Evolutionary conservation across 2,113 vertebrate genomes (phyloP).

Genomic region (Odobenus rosmarus): DNA sequence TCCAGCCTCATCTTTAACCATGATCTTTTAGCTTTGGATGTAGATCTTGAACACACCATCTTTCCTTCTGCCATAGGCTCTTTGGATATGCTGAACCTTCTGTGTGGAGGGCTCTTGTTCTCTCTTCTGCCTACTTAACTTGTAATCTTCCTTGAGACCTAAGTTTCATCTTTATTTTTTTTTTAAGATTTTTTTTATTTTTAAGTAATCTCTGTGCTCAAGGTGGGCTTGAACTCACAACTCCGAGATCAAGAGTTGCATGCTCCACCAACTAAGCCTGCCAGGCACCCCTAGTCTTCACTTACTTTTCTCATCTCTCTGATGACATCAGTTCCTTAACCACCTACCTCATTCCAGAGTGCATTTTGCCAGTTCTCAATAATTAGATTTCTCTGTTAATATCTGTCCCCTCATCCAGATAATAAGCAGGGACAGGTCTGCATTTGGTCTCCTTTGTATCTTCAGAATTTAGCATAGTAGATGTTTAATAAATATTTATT

Average conservation of each 20-base stretch:
- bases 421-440: not conserved
- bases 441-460: not conserved
- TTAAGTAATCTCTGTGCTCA: not conserved
- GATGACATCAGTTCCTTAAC: not conserved
- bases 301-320: slow-evolving; percentile 5
- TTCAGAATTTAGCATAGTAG: not conserved
- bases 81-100: not conserved
- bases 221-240: not conserved
- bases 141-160: not conserved
- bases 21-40: not conserved
- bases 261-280: not conserved
- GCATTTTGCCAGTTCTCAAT: not conserved
- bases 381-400: slow-evolving; percentile 8
- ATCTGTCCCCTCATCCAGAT: not conserved
- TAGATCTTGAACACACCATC: not conserved
- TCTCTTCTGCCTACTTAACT: not conserved
- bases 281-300: not conserved
- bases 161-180: not conserved
- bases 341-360: not conserved
- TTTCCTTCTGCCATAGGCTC: not conserved
- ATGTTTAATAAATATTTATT: not conserved
- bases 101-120: not conserved
- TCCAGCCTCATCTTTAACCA: not conserved
- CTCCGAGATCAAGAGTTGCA: not conserved
- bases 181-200: not conserved